Evolutionary conservation across 1,140 invertebrate genomes (phyloP).

Genomic region (Chymomyza costata): DNA sequence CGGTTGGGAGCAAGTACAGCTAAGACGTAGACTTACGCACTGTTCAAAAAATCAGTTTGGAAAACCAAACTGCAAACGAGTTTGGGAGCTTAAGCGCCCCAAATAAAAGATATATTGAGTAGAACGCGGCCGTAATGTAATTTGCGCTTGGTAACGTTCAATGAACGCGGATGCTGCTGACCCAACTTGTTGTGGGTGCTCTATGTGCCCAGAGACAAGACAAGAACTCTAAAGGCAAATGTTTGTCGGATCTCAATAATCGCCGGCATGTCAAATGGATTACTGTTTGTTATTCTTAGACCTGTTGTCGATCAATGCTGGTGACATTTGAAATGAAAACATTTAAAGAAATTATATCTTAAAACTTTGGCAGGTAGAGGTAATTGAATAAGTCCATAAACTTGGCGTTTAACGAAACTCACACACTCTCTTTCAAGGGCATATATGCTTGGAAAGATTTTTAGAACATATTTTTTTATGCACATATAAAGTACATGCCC

Average conservation of each 20-base stretch:
- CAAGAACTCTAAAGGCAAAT: constrained; percentile 13
- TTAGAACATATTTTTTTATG: too few relatives aligned
- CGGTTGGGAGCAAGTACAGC: constrained; percentile 5
- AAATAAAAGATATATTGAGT: constrained; percentile 44
- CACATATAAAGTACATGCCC: too few relatives aligned
- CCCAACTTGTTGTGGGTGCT: background rate
- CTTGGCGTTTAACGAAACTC: too few relatives aligned
- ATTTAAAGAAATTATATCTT: too few relatives aligned
- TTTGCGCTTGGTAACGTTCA: constrained; percentile 51
- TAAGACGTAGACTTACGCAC: background rate
- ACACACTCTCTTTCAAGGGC: too few relatives aligned
- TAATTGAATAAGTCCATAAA: too few relatives aligned
- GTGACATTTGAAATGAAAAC: too few relatives aligned
- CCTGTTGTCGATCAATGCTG: too few relatives aligned
- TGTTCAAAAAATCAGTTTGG: background rate
- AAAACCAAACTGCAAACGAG: constrained; percentile 37
- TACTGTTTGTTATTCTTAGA: constrained; percentile 52
- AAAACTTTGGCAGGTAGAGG: too few relatives aligned
- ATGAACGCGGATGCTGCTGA: constrained; percentile 61
- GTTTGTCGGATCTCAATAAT: constrained; percentile 22
- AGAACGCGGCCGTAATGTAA: constrained; percentile 43
- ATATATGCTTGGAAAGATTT: too few relatives aligned
- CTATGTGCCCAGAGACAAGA: background rate
- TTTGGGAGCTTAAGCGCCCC: constrained; percentile 52
- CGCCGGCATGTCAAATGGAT: constrained; percentile 62